Base-by-base conservation (phyloP, 2,797 vertebrate species). In the Acanthopagrus latus region DNA sequence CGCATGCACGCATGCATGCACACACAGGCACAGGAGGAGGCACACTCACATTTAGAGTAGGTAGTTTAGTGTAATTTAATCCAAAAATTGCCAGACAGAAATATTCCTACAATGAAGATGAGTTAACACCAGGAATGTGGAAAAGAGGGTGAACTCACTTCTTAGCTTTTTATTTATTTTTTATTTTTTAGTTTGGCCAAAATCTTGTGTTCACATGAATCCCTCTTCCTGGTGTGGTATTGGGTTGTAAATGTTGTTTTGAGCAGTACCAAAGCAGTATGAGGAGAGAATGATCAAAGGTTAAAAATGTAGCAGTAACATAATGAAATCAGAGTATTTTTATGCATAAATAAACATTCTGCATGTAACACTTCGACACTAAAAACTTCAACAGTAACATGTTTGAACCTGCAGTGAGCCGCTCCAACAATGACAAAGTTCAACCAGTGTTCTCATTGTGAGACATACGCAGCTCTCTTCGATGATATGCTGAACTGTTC, bases 31-130 rank as follows among this genome's bases (percentile, higher is more conserved):
- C 33, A 41, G n/a, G 23, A 52, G 47, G 41, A 23, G 38, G 27
- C 50, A 73, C 66, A 58, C 41, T 69, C 63, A 27, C 48, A 65
- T 60, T 57, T 71, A 74, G 52, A 62, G 74, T 76, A 81, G 57
- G 78, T 74, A 59, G 64, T 66, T 47, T 81, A 58, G 58, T 50
- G 65, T 81, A 77, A 81, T 86, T 80, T 44, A 76, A 57, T 84
- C 48, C 64, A 57, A 50, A 86, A 66, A 80, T 84, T 75, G 52
- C 38, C 58, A 72, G 25, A 67, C 71, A 44, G 27, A 76, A 63
- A 74, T 46, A 74, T 72, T 3, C 7, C 52, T n/a, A 65, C 77
- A 70, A 1, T 60, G 78, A 74, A 16, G 46, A 11, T 57, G 23
- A 79, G 38, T 46, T 80, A 55, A 84, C 58, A 81, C 9, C 7